These are phyloP conservation scores for Onchidella celtica DNA, from an alignment of 2,888 invertebrate species.

Conservation along the genomic window DNA sequence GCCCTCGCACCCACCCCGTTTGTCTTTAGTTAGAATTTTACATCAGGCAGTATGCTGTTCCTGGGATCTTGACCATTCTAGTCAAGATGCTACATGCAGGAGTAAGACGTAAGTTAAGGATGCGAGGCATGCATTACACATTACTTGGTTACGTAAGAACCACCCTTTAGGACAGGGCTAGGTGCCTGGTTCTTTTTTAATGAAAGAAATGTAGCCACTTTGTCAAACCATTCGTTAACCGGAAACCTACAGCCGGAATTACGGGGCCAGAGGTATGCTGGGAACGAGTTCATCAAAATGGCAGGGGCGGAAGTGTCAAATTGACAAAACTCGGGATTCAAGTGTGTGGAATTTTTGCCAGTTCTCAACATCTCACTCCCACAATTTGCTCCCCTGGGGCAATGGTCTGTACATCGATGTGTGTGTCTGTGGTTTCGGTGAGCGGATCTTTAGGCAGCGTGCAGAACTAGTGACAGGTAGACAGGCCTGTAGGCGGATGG, in stretches of 20 bases:
- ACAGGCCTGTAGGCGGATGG: no score
- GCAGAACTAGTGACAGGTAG: neutral
- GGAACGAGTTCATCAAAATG: slow-evolving; percentile 1
- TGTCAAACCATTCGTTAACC: neutral
- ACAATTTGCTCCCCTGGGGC: neutral
- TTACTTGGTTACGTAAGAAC: no score
- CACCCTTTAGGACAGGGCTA: no score
- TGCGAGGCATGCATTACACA: no score
- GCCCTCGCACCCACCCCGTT: no score
- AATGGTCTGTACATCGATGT: neutral
- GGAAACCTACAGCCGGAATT: neutral
- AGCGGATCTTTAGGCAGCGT: neutral
- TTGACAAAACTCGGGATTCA: slow-evolving; percentile 27
- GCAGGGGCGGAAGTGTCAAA: slow-evolving; percentile 39
- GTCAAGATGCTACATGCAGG: no score
- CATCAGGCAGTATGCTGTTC: no score
- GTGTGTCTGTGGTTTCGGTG: neutral
- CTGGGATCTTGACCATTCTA: no score
- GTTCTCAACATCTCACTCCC: neutral
- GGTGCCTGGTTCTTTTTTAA: no score
- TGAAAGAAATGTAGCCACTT: neutral
- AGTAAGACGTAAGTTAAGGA: no score
- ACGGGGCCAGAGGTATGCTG: slow-evolving; percentile 12
- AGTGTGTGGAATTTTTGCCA: slow-evolving; percentile 10
- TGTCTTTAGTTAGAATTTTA: no score